These are phyloP conservation scores for Chelon auratus DNA, from an alignment of 2,797 vertebrate species.

Conservation along the genomic window DNA sequence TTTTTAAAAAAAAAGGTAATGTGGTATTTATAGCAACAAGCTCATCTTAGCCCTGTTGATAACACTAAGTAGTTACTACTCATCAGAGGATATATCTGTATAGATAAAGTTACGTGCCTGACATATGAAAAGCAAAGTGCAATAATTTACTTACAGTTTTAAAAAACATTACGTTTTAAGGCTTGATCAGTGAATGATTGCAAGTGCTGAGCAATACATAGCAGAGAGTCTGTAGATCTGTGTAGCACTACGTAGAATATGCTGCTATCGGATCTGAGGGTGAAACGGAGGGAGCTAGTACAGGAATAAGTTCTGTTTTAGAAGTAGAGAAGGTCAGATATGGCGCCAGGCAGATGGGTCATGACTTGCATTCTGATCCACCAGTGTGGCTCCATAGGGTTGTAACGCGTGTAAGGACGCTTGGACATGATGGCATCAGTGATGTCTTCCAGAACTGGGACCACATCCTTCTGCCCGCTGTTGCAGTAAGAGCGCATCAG, in stretches of 20 bases:
- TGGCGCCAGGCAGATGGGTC: constrained; percentile 86
- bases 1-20: constrained; percentile 3
- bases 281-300: not conserved
- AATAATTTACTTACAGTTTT: constrained; percentile 33
- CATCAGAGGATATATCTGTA: constrained; percentile 32
- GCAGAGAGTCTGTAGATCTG: constrained; percentile 29
- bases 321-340: constrained; percentile 88
- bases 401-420: constrained; percentile 86
- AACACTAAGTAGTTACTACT: constrained; percentile 44
- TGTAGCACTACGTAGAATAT: constrained; percentile 3
- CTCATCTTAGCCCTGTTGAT: constrained; percentile 17
- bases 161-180: constrained; percentile 40
- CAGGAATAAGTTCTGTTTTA: constrained; percentile 43
- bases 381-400: constrained; percentile 87
- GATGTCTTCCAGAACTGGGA: constrained; percentile 85
- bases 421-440: constrained; percentile 83
- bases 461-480: constrained; percentile 82
- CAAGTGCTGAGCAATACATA: constrained; percentile 48
- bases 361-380: constrained; percentile 88
- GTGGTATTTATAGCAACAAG: not conserved
- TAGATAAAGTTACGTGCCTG: constrained; percentile 30
- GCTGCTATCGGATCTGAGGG: constrained; percentile 15
- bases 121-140: constrained; percentile 46
- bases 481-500: constrained; percentile 85
- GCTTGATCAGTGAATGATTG: constrained; percentile 61